A percentile compares a stretch with the other conserved stretches of the same genome.
These are phyloP conservation scores for Ceratosolen solmsi DNA, from an alignment of 1,140 invertebrate genomes.

Conservation along the genomic window DNA sequence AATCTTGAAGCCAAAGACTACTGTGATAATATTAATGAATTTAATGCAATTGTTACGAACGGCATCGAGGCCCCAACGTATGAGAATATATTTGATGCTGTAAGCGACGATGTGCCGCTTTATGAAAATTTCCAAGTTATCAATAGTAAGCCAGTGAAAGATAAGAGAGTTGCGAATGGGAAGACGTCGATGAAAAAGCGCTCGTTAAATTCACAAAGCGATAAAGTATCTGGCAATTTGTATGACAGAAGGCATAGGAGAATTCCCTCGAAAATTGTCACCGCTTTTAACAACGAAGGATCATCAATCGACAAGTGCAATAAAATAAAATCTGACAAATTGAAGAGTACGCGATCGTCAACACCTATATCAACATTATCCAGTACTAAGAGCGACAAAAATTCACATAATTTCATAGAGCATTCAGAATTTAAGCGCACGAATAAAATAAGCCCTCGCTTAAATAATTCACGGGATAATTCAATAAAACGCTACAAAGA, in stretches of 20 bases:
- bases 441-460: slow-evolving; percentile 11
- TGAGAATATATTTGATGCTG: slow-evolving; percentile 54
- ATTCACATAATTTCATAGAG: not conserved
- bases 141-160: not conserved
- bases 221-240: not conserved
- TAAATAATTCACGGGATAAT: slow-evolving; percentile 14
- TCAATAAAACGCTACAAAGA: slow-evolving; percentile 38
- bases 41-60: not conserved
- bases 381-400: slow-evolving; percentile 18
- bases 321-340: slow-evolving; percentile 17
- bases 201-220: not conserved
- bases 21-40: slow-evolving; percentile 33
- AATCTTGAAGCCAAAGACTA: slow-evolving; percentile 53
- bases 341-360: slow-evolving; percentile 20
- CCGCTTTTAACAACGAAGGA: not conserved
- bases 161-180: not conserved
- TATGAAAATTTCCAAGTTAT: slow-evolving; percentile 52
- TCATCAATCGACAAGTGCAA: not conserved
- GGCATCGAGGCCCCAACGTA: slow-evolving; percentile 39
- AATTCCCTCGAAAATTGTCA: not conserved
- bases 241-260: slow-evolving; percentile 14
- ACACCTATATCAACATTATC: slow-evolving; percentile 1
- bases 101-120: slow-evolving; percentile 45
- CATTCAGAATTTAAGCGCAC: not conserved
- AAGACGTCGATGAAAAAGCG: not conserved